phyloP scores from a whole-genome alignment of 1,140 invertebrate species.

The Scaptodrosophila lebanonensis region DNA sequence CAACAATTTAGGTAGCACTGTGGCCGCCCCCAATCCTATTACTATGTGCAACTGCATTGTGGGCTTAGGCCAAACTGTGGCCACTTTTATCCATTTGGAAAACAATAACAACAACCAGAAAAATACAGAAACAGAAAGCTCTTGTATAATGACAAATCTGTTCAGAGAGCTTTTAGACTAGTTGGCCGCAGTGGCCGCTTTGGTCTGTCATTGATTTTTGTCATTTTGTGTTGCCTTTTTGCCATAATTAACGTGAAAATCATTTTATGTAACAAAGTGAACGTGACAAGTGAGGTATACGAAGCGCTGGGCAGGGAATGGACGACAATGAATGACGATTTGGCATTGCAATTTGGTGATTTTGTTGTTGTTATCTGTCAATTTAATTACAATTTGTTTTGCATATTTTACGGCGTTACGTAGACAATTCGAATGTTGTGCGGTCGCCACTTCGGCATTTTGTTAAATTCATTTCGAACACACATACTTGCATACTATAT shows the following conservation, averaged over 20 bases:
- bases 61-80: conserved; percentile 33
- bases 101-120: no score
- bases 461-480: conserved; percentile 64
- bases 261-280: no score
- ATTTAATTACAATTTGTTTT: conserved; percentile 67
- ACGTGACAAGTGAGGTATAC: no score
- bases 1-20: no score
- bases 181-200: conserved; percentile 46
- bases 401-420: conserved; percentile 32
- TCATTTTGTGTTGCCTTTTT: conserved; percentile 28
- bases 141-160: conserved; percentile 24
- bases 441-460: conserved; percentile 56
- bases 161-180: conserved; percentile 18
- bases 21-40: no score
- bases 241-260: conserved; percentile 56
- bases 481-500: no score
- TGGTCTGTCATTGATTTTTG: conserved; percentile 43
- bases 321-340: neutral
- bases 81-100: conserved; percentile 32
- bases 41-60: conserved; percentile 16
- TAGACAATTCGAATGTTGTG: conserved; percentile 42
- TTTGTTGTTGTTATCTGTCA: conserved; percentile 45
- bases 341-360: neutral
- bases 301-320: neutral
- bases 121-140: no score